Evolutionary conservation across 2,888 invertebrate genomes (phyloP), one percentile per base, ranked within the genome.

Genomic region (Trachelus iudaicus): DNA sequence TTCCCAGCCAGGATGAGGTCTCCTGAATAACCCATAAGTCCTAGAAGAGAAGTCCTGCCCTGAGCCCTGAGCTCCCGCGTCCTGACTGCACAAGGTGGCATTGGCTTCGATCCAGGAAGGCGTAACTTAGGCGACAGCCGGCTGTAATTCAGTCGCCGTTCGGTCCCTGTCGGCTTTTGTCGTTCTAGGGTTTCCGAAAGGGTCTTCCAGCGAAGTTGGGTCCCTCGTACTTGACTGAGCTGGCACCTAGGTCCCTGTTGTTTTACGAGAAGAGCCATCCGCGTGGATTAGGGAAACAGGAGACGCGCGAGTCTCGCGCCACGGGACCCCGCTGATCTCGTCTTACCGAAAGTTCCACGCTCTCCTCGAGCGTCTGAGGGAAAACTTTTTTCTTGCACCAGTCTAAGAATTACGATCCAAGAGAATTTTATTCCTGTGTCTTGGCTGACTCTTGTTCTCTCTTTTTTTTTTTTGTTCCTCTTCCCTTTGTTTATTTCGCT

Each of bases 1-100:
- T 82, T 82, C 78, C 81, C 77, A 69, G 9, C 56, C 56, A 73
- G 34, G 15, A 79, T 76, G 84, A 82, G 81, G 81, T 82, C 87
- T 84, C 79, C 81, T 90, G 89, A 89, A 90, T 90, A 90, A 89
- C 89, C 86, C 88, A 89, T 89, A 89, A 88, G 87, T 87, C 84
- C 85, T 85, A 31, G 11, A 56, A 82, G 82, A 81, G 84, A 81
- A 82, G 87, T 84, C 81, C 83, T 83, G 85, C 11, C 11, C 31
- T 13, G 71, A 71, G 71, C 13, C 9, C 31, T 71, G 33, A 31
- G 71, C 71, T 31, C n/a, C 71, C 9, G 56, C 23, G 23, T 56
- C 56, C 56, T 56, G 56, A 23, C 23, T 56, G 56, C 56, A 23
- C 56, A 56, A 23, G 56, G 71, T 30, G 37, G 33, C 30, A 11